These are phyloP conservation scores for Dromococcyx pavoninus DNA, from an alignment of 2,797 vertebrate species.

Conservation along the genomic window DNA sequence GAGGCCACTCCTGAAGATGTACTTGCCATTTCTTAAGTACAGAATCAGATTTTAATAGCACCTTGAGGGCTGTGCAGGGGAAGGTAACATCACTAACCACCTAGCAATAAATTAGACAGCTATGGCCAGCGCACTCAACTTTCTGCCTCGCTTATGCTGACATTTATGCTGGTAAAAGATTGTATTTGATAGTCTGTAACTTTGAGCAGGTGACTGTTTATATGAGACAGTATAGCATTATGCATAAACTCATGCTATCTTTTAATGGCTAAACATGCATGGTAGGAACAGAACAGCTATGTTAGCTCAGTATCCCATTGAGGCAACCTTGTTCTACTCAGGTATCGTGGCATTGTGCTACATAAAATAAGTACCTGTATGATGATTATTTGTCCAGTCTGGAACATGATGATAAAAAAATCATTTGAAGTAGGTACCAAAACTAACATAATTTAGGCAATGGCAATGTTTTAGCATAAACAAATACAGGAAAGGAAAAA, in stretches of 20 bases:
- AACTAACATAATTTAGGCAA: conserved; percentile 41
- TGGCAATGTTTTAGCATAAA: conserved; percentile 22
- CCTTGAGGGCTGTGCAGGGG: background rate
- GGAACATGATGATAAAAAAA: conserved; percentile 46
- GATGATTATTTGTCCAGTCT: conserved; percentile 44
- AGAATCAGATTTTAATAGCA: background rate
- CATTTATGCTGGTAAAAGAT: background rate
- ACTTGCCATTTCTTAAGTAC: background rate
- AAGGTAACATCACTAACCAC: background rate
- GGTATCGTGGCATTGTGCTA: background rate
- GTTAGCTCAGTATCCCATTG: background rate
- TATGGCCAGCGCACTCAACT: background rate
- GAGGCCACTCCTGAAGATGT: background rate
- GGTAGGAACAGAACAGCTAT: background rate
- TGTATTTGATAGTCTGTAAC: background rate
- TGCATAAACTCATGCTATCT: background rate
- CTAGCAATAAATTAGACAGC: background rate
- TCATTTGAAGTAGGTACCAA: conserved; percentile 65
- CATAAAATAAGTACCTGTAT: background rate
- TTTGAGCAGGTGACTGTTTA: background rate
- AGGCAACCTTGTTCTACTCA: background rate
- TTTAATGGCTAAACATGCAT: background rate
- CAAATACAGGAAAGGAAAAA: conserved; percentile 55
- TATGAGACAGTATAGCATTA: background rate
- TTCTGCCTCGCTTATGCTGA: background rate